Conservation (phyloP, 1,140 invertebrate genomes). For the Rhopalosiphum padi region DNA sequence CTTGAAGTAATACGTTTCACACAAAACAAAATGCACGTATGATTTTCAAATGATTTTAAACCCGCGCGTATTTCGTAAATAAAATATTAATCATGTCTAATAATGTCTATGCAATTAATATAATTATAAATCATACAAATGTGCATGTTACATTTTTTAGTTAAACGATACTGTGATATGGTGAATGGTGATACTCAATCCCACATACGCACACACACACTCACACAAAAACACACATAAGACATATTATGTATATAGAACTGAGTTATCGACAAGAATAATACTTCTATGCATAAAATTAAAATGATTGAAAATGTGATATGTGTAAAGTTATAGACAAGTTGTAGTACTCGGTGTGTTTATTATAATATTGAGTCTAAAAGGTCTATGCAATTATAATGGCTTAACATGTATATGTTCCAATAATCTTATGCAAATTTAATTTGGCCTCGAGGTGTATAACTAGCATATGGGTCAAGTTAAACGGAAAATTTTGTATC, state of each 20-base stretch:
- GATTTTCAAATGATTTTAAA: background rate
- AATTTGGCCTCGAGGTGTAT: background rate
- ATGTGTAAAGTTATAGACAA: background rate
- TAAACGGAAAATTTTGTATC: background rate
- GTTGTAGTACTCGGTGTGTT: background rate
- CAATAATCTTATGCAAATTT: background rate
- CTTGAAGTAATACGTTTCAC: background rate
- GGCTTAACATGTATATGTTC: background rate
- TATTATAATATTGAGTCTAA: background rate
- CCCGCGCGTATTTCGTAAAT: background rate
- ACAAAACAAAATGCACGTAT: background rate
- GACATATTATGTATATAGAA: background rate
- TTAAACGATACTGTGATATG: background rate
- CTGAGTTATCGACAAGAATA: background rate
- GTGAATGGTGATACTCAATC: background rate
- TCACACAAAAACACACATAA: background rate
- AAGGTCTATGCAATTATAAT: background rate
- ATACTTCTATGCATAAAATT: background rate
- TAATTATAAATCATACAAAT: background rate
- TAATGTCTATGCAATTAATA: background rate
- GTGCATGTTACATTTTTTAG: background rate
- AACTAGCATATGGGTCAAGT: background rate
- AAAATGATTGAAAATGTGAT: background rate
- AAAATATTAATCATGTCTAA: background rate
- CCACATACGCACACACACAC: background rate